Evolutionary conservation across 2,888 invertebrate species (phyloP), one percentile per base, ranked within the genome.

Genomic region (Nebria salina): DNA sequence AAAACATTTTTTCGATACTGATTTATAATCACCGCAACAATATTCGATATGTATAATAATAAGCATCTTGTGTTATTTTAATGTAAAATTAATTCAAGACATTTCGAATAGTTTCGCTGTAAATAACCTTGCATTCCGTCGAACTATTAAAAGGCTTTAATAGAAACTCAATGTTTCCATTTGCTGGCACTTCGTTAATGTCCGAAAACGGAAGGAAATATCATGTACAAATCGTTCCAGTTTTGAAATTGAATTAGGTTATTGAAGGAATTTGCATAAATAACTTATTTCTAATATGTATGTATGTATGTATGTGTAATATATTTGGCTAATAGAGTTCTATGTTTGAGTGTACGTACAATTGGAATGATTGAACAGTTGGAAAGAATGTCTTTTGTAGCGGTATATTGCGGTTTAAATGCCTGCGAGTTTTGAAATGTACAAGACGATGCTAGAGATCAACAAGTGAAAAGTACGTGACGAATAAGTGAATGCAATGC

Each of bases 61-160:
- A 54, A 13, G 11, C 54, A 54, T 54, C 54, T 54, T 54, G 54
- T 65, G n/a, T 66, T 79, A 79, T 66, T 73, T 75, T 68, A 80
- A 80, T 80, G 75, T 68, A 66, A 75, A 80, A 80, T 80, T 80
- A 80, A 80, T 80, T 68, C 80, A 80, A 80, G 41, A 75, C 80
- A 80, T 80, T 80, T 80, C 72, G 72, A 81, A 81, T 81, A 72
- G 75, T 75, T 75, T 54, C 15, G 75, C 68, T 64, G 72, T 42
- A 76, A 72, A 76, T 72, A 76, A 81, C 81, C 81, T 81, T 81
- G 76, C 81, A 76, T 81, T 81, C 81, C 81, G 72, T 65, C 41
- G 41, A 75, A 74, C 68, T 75, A 74, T 73, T 73, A 78, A 70
- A 73, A 78, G 74, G 74, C 72, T 72, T 72, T 34, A 20, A 70